A percentile compares a stretch with the other conserved stretches of the same genome.
Evolutionary conservation across 2,113 vertebrate genomes (phyloP).

Genomic region (Eretmochelys imbricata): DNA sequence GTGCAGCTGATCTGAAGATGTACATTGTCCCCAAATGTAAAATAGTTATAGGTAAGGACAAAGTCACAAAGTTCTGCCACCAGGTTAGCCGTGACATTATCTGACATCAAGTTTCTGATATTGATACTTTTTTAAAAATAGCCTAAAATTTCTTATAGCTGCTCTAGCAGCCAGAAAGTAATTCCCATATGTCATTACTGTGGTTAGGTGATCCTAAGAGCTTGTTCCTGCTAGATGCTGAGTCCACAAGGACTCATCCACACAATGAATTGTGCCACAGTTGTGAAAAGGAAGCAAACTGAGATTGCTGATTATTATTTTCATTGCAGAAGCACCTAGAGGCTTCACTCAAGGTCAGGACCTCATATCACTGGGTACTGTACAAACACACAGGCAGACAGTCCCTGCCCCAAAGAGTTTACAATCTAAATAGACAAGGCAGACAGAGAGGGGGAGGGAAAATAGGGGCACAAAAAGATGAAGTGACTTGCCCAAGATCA

Average conservation of each 20-base stretch:
- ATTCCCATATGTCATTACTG: background rate
- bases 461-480: background rate
- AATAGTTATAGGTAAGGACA: no score
- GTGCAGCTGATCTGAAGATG: no score
- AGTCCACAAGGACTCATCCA: background rate
- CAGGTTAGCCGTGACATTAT: no score
- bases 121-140: no score
- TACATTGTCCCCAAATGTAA: no score
- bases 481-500: background rate
- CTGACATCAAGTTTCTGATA: no score
- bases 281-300: background rate
- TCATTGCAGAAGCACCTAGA: no score
- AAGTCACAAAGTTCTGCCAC: no score
- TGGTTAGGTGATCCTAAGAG: background rate
- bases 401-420: background rate
- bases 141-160: no score
- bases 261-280: background rate
- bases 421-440: background rate
- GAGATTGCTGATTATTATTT: background rate
- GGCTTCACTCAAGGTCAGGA: background rate
- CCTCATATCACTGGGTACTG: background rate
- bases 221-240: background rate
- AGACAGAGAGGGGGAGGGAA: background rate
- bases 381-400: background rate
- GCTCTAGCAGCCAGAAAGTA: background rate